Evolutionary conservation across 2,888 invertebrate genomes (phyloP).

Genomic region (Pogonocherus hispidulus): DNA sequence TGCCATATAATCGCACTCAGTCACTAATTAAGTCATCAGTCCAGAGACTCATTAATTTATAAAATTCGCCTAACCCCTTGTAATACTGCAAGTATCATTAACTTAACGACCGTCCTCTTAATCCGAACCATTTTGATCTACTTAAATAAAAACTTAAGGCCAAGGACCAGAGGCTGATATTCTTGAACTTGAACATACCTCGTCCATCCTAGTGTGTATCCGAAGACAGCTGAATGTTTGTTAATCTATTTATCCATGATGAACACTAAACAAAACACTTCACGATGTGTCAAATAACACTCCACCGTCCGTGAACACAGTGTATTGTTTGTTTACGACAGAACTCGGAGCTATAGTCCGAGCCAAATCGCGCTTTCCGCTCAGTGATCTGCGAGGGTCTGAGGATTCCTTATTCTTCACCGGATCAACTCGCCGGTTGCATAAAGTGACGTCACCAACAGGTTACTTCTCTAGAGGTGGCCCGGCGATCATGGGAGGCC

Average conservation of each 20-base stretch:
- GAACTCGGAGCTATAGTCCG: conserved; percentile 3
- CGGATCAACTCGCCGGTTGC: conserved; percentile 43
- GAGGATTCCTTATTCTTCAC: conserved; percentile 35
- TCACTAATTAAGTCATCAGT: conserved; percentile 31
- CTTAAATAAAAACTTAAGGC: conserved; percentile 2
- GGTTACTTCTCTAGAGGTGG: conserved; percentile 64
- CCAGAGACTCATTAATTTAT: conserved; percentile 17
- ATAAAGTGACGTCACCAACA: conserved; percentile 64
- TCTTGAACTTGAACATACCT: conserved; percentile 30
- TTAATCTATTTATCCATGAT: conserved; percentile 38
- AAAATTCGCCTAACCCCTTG: conserved; percentile 25
- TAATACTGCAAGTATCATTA: conserved; percentile 10
- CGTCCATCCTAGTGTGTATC: conserved; percentile 38
- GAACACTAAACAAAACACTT: conserved; percentile 39
- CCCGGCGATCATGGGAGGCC: conserved; percentile 62
- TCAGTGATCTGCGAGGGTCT: conserved; percentile 39
- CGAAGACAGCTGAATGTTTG: conserved; percentile 29
- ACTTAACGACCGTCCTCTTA: conserved; percentile 11
- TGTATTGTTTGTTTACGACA: conserved; percentile 17
- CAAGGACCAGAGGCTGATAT: not conserved
- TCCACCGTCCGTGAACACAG: conserved; percentile 5
- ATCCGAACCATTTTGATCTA: too few species aligned
- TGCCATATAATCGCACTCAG: conserved; percentile 8
- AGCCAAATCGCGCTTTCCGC: conserved; percentile 23
- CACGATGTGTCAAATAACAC: conserved; percentile 23